phyloP scores from a whole-genome alignment of 2,113 vertebrate species.

The Eidolon helvum region DNA sequence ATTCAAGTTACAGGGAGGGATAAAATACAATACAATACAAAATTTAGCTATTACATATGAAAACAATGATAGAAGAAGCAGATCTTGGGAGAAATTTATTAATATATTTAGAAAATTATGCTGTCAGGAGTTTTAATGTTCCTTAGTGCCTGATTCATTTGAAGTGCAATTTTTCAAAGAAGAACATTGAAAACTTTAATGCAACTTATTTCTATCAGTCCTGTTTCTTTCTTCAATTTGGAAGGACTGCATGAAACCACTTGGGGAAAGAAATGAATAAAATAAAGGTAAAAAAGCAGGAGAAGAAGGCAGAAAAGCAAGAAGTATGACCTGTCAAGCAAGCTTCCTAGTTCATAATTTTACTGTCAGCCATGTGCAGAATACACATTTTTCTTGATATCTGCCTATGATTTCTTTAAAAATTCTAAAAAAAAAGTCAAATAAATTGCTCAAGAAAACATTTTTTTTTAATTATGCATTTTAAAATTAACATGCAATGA shows the following conservation, averaged over 20 bases:
- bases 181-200: not conserved
- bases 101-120: not conserved
- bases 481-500: conserved; percentile 12
- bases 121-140: not conserved
- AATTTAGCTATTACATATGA: not conserved
- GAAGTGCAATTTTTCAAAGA: conserved; percentile 12
- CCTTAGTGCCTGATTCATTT: not conserved
- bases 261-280: not conserved
- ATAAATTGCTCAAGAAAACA: not conserved
- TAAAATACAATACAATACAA: not conserved
- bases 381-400: not conserved
- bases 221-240: not conserved
- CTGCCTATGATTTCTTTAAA: not conserved
- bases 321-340: not conserved
- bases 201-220: not conserved
- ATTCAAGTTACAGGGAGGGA: not conserved
- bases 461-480: not conserved
- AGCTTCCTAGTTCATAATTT: not conserved
- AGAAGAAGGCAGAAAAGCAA: not conserved
- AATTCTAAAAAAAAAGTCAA: not conserved
- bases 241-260: not conserved
- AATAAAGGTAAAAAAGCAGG: not conserved
- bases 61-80: not conserved
- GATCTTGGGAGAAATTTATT: conserved; percentile 25
- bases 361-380: not conserved